Conservation (phyloP, 2,888 invertebrate genomes). For the Perdita meconis region DNA sequence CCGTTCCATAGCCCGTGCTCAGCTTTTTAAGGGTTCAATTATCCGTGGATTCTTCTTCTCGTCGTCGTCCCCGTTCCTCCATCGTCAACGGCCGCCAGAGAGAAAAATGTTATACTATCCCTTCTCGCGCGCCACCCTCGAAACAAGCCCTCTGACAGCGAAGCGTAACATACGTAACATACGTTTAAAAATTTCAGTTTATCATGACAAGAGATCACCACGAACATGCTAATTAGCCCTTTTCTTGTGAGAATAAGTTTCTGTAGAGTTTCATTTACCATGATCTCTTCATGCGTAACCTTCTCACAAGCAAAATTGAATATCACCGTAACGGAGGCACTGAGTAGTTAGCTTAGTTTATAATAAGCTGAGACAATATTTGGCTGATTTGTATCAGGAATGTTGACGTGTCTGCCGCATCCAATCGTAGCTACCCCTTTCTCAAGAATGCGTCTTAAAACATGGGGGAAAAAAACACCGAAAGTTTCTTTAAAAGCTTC, state of each 20-base stretch:
- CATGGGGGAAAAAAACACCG: background rate
- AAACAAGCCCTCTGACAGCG: conserved; percentile 33
- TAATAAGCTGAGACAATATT: background rate
- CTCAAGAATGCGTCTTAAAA: background rate
- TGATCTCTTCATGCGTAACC: background rate
- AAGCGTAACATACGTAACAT: no score
- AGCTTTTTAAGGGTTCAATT: conserved; percentile 73
- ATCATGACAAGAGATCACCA: conserved; percentile 9
- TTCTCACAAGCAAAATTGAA: background rate
- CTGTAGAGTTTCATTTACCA: background rate
- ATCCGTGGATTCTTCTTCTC: conserved; percentile 56
- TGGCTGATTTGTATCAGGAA: no score
- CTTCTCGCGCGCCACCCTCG: conserved; percentile 40
- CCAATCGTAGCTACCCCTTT: background rate
- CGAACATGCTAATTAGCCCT: conserved; percentile 23
- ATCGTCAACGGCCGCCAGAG: conserved; percentile 26
- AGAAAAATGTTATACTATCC: conserved; percentile 36
- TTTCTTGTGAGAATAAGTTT: no score
- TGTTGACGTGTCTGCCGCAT: no score
- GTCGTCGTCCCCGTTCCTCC: conserved; percentile 19
- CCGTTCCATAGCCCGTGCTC: conserved; percentile 26
- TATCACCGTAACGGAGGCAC: background rate
- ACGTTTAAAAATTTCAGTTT: conserved; percentile 36
- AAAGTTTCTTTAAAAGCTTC: conserved; percentile 1
- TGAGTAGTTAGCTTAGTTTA: background rate